Conservation (phyloP, 1,140 invertebrate genomes). For the Meloidogyne chitwoodi region DNA sequence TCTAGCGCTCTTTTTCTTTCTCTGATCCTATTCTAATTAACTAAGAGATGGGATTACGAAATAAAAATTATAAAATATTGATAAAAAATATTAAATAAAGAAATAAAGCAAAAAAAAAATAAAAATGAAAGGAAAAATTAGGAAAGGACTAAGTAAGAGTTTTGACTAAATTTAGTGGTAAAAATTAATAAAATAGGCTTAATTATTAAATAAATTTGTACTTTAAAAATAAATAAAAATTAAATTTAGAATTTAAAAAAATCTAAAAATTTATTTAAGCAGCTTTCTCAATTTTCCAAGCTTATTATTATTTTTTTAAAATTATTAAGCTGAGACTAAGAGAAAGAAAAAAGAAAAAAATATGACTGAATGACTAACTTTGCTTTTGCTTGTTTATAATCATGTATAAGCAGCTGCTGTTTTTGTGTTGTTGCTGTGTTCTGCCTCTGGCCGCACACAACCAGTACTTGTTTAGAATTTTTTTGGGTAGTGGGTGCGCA, state of each 20-base stretch:
- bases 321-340: not conserved
- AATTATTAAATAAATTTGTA: no score
- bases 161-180: no score
- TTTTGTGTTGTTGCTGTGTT: not conserved
- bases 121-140: no score
- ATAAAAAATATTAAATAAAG: no score
- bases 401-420: not conserved
- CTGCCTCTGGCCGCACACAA: not conserved
- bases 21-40: no score
- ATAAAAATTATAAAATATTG: no score
- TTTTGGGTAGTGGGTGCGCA: not conserved
- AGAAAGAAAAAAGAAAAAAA: not conserved
- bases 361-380: not conserved
- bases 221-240: not conserved
- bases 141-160: no score
- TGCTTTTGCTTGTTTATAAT: not conserved
- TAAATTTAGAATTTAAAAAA: not conserved
- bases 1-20: no score
- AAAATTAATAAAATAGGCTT: no score
- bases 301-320: not conserved
- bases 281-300: not conserved
- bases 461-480: not conserved
- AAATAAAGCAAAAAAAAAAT: no score
- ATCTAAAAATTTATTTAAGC: not conserved
- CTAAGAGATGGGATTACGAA: no score